Evolutionary conservation across 2,797 vertebrate genomes (phyloP).

Genomic region (Botia almorhae): DNA sequence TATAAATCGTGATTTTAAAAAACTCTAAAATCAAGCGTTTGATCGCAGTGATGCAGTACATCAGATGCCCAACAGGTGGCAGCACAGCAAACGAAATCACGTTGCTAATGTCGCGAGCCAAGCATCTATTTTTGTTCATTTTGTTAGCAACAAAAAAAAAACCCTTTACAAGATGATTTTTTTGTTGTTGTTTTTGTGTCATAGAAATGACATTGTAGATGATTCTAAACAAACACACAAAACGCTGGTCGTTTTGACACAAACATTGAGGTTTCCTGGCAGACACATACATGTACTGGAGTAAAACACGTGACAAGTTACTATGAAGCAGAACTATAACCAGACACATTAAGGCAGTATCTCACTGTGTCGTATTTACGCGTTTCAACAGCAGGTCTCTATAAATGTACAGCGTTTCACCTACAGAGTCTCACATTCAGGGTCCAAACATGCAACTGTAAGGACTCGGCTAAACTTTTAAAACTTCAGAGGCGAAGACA

Average conservation of each 20-base stretch:
- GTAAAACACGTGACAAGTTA: constrained; percentile 38
- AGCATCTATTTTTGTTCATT: neutral
- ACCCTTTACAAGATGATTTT: too few species aligned
- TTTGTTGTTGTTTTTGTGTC: neutral
- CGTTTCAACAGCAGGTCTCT: constrained; percentile 14
- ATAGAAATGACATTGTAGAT: neutral
- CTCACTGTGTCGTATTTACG: constrained; percentile 50
- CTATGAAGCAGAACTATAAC: constrained; percentile 45
- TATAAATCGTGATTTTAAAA: neutral
- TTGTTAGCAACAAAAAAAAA: neutral
- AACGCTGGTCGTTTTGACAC: constrained; percentile 5
- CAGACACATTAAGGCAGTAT: constrained; percentile 52
- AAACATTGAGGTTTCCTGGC: constrained; percentile 28
- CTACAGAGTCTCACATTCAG: constrained; percentile 23
- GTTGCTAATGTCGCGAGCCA: neutral
- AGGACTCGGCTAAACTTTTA: neutral
- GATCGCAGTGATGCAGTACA: constrained; percentile 12
- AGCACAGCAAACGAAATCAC: constrained; percentile 20
- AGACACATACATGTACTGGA: constrained; percentile 29
- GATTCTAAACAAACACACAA: neutral
- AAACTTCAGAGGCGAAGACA: constrained; percentile 1
- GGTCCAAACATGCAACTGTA: constrained; percentile 10
- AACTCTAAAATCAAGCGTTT: neutral
- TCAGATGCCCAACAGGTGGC: constrained; percentile 20
- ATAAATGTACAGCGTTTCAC: constrained; percentile 35